phyloP scores from a whole-genome alignment of 2,888 invertebrate species.

The Lepidochitona cinerea region DNA sequence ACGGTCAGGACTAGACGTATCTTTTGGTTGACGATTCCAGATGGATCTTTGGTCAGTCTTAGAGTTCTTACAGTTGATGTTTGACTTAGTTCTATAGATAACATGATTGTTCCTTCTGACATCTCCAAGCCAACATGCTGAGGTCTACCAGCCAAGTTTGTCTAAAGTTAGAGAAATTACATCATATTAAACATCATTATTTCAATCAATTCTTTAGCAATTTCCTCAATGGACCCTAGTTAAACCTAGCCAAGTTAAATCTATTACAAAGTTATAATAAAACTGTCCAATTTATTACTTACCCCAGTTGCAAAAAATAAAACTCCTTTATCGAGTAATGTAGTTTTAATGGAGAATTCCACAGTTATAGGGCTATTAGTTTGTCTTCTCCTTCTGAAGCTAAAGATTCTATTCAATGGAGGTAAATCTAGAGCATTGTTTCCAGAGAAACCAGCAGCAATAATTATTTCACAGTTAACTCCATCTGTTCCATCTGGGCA shows the following conservation, averaged over 20 bases:
- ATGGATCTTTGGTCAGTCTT: neutral
- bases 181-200: neutral
- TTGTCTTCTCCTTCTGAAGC: neutral
- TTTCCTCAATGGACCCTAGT: neutral
- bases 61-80: neutral
- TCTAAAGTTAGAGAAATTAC: neutral
- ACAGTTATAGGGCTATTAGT: neutral
- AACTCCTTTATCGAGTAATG: slow-evolving; percentile 42
- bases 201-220: neutral
- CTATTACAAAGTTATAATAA: neutral
- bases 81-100: slow-evolving; percentile 14
- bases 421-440: slow-evolving; percentile 36
- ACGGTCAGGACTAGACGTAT: slow-evolving; percentile 11
- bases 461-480: slow-evolving; percentile 47
- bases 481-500: slow-evolving; percentile 56
- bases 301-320: slow-evolving; percentile 54
- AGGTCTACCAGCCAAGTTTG: slow-evolving; percentile 22
- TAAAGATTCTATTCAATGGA: slow-evolving; percentile 11
- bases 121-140: slow-evolving; percentile 46
- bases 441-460: slow-evolving; percentile 56
- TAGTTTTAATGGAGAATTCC: slow-evolving; percentile 46
- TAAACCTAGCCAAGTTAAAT: neutral
- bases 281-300: slow-evolving; percentile 16
- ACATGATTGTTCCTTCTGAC: slow-evolving; percentile 12
- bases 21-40: neutral